phyloP scores from a whole-genome alignment of 2,797 vertebrate genomes.

The Onychomys leucogaster region DNA sequence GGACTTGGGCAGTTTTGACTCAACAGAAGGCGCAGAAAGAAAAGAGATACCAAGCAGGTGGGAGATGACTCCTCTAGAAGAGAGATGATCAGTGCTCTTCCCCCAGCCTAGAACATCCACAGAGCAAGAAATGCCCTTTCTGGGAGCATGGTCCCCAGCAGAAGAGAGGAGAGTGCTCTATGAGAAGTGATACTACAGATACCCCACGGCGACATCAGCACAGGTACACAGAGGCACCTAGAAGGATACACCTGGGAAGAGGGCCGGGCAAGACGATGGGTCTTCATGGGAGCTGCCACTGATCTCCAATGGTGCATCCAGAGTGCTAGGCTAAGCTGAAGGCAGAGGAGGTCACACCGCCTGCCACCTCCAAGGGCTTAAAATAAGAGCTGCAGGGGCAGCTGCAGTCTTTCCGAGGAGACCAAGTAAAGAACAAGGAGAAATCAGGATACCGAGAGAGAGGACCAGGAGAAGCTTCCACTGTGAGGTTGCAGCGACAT shows the following conservation, averaged over 20 bases:
- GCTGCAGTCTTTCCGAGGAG: neutral
- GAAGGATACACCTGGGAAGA: neutral
- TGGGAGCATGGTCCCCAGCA: neutral
- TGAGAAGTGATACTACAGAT: neutral
- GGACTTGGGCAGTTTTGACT: neutral
- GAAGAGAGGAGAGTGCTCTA: neutral
- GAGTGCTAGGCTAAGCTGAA: neutral
- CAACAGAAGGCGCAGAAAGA: neutral
- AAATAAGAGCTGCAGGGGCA: neutral
- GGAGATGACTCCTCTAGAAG: neutral
- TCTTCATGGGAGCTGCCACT: neutral
- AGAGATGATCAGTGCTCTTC: neutral
- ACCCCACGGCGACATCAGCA: neutral
- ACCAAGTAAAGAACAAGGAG: neutral
- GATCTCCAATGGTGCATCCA: neutral
- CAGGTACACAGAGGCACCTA: too few species aligned
- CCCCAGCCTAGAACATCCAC: neutral
- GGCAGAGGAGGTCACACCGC: neutral
- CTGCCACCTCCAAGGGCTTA: neutral
- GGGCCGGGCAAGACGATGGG: neutral
- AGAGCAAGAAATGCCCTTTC: neutral
- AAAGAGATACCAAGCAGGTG: neutral
- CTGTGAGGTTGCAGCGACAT: neutral
- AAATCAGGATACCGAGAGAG: neutral
- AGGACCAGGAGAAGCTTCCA: accelerated